Evolutionary conservation across 2,113 vertebrate genomes (phyloP), one percentile per base, ranked within the genome.

Genomic region (Neopipo cinnamomea): DNA sequence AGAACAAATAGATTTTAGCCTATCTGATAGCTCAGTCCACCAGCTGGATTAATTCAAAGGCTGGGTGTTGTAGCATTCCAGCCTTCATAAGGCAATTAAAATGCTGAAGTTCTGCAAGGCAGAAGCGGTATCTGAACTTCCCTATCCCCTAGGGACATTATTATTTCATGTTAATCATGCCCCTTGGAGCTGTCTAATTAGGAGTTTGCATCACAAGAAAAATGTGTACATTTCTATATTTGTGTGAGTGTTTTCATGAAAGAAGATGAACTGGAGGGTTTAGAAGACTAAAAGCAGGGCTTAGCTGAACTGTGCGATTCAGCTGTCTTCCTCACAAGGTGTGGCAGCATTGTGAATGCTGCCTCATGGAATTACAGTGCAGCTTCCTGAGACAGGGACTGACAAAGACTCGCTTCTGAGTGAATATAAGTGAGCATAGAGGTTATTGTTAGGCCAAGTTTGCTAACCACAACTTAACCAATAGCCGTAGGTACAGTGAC

Each of bases 81-180:
- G 65, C 33, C 91, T 76, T 89, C 73, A 35, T 16, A 5, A 93
- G 63, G 62, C 83, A 98, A 96, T 97, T 96, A 87, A 85, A 96
- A 33, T 82, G 25, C 71, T 92, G 71, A 96, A 94, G 47, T 93
- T 90, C 84, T 68, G 85, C 56, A 71, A 92, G 31, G 44, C 76
- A 84, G 84, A 93, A 76, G 52, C 30, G 89, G n/a, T 47, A 73
- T 75, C 50, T 55, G 62, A 94, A 47, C 70, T 88, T 67, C 47
- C 37, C 75, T 71, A 68, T 88, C 67, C 88, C 93, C 58, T 74
- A 65, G 68, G 74, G 91, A 85, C 75, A 85, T 91, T 91, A 94
- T 97, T 97, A 97, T 95, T 94, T 97, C 93, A 89, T 96, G 83
- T 96, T 97, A 97, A 97, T 98, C 87, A 95, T 27, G 89, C 39